Conservation (phyloP, 2,888 invertebrate species). For the Lordiphosa andalusiaca region DNA sequence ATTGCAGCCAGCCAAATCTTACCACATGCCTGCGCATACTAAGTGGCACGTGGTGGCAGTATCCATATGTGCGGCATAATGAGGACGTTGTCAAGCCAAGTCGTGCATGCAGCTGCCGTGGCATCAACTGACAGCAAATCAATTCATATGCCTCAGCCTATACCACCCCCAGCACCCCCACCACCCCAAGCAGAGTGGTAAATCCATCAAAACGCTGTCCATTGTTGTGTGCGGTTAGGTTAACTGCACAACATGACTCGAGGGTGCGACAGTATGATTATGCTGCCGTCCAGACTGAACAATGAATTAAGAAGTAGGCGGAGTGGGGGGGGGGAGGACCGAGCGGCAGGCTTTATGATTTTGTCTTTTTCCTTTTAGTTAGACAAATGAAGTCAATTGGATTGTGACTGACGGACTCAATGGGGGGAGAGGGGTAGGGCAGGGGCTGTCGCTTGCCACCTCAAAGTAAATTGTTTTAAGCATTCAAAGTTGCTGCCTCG, state of each 20-base stretch:
- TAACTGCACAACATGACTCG: conserved; percentile 66
- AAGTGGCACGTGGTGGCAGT: conserved; percentile 53
- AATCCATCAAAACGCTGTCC: conserved; percentile 49
- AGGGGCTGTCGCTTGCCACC: conserved; percentile 38
- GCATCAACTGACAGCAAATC: conserved; percentile 62
- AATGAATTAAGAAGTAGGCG: conserved; percentile 18
- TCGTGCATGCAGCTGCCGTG: conserved; percentile 60
- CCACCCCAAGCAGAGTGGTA: conserved; percentile 16
- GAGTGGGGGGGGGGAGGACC: neutral
- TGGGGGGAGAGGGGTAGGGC: conserved; percentile 4
- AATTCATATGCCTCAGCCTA: conserved; percentile 59
- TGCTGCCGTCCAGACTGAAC: conserved; percentile 21
- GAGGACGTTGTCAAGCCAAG: conserved; percentile 56
- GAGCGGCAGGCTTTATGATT: conserved; percentile 51
- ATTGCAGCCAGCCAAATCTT: conserved; percentile 47
- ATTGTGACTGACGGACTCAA: conserved; percentile 47
- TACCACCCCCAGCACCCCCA: too few species aligned
- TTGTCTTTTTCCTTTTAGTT: conserved; percentile 57
- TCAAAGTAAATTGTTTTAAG: conserved; percentile 75
- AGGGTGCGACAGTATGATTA: conserved; percentile 54
- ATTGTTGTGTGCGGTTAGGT: conserved; percentile 28
- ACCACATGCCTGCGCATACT: conserved; percentile 71
- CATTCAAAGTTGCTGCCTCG: conserved; percentile 44
- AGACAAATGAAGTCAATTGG: conserved; percentile 73
- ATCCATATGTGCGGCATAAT: conserved; percentile 72